Base-by-base conservation (phyloP, 2,888 invertebrate species). In the Pammene aurita region DNA sequence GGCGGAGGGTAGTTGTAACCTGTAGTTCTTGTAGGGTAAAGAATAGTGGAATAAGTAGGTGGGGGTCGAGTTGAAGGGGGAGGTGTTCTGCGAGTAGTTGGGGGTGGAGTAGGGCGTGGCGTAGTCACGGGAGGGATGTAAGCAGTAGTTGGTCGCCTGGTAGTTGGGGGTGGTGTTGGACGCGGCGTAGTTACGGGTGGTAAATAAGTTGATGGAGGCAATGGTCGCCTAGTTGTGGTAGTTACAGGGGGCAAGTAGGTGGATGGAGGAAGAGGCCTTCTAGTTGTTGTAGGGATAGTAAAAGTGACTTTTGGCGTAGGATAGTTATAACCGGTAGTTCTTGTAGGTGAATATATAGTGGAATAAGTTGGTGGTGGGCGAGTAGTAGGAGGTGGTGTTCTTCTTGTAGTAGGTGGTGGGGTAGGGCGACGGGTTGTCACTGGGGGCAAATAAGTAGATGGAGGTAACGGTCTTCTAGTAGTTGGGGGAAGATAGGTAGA, bases 261-360 rank as follows among this genome's bases (percentile, higher is more conserved):
- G n/a, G 72, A 58, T 6, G 67, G 58, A 2, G 71, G 71, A 7
- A 77, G 76, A 5, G 75, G 73, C 7, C 74, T 73, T 10, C 74
- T 77, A 4, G 76, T 72, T 0, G 77, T 77, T 1, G 82, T 73
- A 0, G 80, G 79, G 55, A 75, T 72, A 0, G 78, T 78, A 50
- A 79, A 79, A 5, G 76, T 74, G 1, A 78, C 62, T 44, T 71
- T 75, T 0, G 84, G 84, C 1, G 77, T 79, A 2, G 84, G 81
- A 55, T 86, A 85, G 14, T 75, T 77, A 72, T 86, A 86, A 35
- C n/a, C n/a, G n/a, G 85, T 84, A 0, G 83, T 84, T 74, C 76
- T 77, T 13, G 73, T 74, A 9, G 74, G 66, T 61, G 44, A 26
- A 26, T 26, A 26, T 26, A 26, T 26, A 63, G 70, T 56, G 42